Percentiles rank a stretch among this genome's conserved stretches.
Evolutionary conservation across 1,140 invertebrate genomes (phyloP).

Genomic region (Diorhabda carinulata): DNA sequence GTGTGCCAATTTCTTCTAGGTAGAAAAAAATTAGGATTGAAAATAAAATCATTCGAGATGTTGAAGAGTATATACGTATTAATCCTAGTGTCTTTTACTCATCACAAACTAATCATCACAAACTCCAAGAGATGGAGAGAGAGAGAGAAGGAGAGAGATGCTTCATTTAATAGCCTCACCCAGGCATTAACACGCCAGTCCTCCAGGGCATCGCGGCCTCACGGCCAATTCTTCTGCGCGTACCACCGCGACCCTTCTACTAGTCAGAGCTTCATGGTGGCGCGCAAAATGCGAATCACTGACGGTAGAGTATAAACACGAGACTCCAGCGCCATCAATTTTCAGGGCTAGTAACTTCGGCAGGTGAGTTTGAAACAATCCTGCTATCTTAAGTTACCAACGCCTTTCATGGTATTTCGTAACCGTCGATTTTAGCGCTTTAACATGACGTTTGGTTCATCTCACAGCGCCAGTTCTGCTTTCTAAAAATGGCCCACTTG

Average conservation of each 20-base stretch:
- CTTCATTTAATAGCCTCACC: too few species aligned
- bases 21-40: too few species aligned
- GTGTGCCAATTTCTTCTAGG: too few species aligned
- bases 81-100: too few species aligned
- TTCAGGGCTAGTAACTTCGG: conserved; percentile 86
- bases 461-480: conserved; percentile 86
- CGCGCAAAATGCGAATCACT: conserved; percentile 29
- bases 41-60: too few species aligned
- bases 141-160: too few species aligned
- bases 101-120: too few species aligned
- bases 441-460: conserved; percentile 75
- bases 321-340: conserved; percentile 71
- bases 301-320: conserved; percentile 52
- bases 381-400: conserved; percentile 81
- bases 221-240: conserved; percentile 68
- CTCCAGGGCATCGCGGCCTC: too few species aligned
- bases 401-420: conserved; percentile 78
- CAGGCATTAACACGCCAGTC: too few species aligned
- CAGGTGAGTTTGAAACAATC: conserved; percentile 74
- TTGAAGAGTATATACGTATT: too few species aligned
- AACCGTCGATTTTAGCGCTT: conserved; percentile 61
- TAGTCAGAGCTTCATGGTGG: conserved; percentile 55
- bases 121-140: too few species aligned
- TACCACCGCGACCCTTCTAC: conserved; percentile 72
- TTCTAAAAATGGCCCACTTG: conserved; percentile 87